Percentiles rank a stretch among this genome's conserved stretches.
Evolutionary conservation across 2,888 invertebrate species (phyloP).

Genomic region (Netelia fuscicornis): DNA sequence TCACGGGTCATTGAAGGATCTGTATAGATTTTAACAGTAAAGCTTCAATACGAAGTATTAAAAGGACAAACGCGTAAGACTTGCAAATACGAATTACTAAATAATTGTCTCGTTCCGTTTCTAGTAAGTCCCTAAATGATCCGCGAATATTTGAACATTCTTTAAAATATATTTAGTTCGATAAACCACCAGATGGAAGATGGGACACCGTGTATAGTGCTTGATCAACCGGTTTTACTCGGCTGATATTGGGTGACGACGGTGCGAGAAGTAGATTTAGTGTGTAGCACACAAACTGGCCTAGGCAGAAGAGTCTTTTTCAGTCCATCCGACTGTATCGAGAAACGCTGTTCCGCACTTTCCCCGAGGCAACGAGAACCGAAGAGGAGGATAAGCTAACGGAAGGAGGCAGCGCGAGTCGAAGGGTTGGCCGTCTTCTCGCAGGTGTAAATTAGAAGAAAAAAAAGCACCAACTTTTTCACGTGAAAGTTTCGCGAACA

Average conservation of each 20-base stretch:
- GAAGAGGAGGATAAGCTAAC: slow-evolving; percentile 40
- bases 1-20: not conserved
- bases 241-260: not conserved
- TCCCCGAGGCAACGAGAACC: slow-evolving; percentile 31
- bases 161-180: not conserved
- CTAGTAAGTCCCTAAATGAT: not conserved
- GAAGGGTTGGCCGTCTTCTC: slow-evolving; percentile 73
- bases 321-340: not conserved
- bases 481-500: slow-evolving; percentile 60
- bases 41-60: no score
- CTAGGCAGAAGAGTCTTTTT: slow-evolving; percentile 13
- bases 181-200: not conserved
- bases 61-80: no score
- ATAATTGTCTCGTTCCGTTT: not conserved
- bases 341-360: slow-evolving; percentile 61
- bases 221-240: slow-evolving; percentile 3
- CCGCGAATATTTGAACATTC: not conserved
- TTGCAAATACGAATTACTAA: no score
- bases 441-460: slow-evolving; percentile 80
- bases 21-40: no score
- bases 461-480: slow-evolving; percentile 53
- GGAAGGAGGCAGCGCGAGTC: slow-evolving; percentile 54
- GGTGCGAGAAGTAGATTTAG: not conserved
- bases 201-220: slow-evolving; percentile 18
- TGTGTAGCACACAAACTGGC: not conserved